Evolutionary conservation across 2,888 invertebrate species (phyloP), one percentile per base, ranked within the genome.

Genomic region (Synanthedon formicaeformis): DNA sequence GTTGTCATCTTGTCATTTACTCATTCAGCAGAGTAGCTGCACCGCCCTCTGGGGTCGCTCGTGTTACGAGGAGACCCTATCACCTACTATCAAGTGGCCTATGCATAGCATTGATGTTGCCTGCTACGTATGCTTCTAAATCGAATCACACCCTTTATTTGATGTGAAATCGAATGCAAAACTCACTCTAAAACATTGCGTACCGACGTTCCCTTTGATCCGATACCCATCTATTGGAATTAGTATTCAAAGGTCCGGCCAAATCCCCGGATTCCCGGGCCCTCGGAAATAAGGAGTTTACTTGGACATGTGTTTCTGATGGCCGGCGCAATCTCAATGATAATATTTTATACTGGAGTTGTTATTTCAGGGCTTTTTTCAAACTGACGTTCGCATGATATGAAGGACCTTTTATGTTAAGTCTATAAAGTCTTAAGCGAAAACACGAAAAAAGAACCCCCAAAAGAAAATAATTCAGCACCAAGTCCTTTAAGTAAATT

Each of bases 241-340:
- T 58, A 60, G 58, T 58, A 60, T 56, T 54, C 54, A 56, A 55
- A 55, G 54, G 53, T 56, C 51, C 13, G 56, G 48, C 51, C 52
- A 48, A 56, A 56, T 54, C 53, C 52, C 53, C 45, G 51, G 51
- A 53, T 54, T 51, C 13, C 41, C 41, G 8, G 41, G 53, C 51
- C 51, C 52, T 50, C 27, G 27, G 52, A 50, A 45, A 53, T 53
- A 50, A 53, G 53, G 50, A 53, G 18, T 50, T 50, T 48, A 49
- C 49, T 18, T 56, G 52, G 56, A 58, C 64, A 63, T 59, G 56
- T 62, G 62, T 60, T 58, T 55, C 54, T 53, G 58, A 62, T 57
- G 58, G 61, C 50, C 52, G 54, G 54, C 55, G 49, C 59, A 54
- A 58, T 60, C 56, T 57, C 49, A 41, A 52, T 52, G 49, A 48